Conservation (phyloP, 2,888 invertebrate species). For the Tridacna crocea region DNA sequence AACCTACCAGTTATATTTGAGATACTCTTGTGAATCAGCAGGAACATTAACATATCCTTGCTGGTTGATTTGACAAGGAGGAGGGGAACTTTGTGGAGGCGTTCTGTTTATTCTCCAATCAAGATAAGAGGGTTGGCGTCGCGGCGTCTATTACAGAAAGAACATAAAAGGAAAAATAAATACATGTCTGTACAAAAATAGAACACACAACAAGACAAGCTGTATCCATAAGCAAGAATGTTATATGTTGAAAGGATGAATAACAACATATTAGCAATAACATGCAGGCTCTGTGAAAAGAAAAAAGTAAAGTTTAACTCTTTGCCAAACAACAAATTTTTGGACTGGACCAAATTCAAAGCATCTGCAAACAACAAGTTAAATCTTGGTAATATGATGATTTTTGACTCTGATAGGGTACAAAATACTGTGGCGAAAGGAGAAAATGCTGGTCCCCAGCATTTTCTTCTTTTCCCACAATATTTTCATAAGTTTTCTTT, state of each 20-base stretch:
- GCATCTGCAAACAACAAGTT: too few species aligned
- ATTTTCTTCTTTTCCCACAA: too few species aligned
- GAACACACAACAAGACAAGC: background rate
- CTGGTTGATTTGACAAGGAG: slow-evolving; percentile 40
- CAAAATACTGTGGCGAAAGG: too few species aligned
- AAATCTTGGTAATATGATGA: too few species aligned
- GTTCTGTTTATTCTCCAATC: slow-evolving; percentile 49
- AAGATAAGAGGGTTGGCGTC: slow-evolving; percentile 45
- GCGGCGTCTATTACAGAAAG: slow-evolving; percentile 15
- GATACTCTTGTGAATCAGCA: slow-evolving; percentile 39
- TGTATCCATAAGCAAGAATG: background rate
- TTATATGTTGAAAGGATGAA: background rate
- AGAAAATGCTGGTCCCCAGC: too few species aligned
- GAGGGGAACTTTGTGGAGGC: slow-evolving; percentile 36
- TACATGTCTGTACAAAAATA: slow-evolving; percentile 2
- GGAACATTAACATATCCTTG: slow-evolving; percentile 65
- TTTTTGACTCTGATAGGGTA: too few species aligned
- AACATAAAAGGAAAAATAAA: slow-evolving; percentile 13
- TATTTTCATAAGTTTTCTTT: too few species aligned
- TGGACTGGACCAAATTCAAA: too few species aligned
- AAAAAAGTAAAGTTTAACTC: background rate
- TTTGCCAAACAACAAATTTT: too few species aligned
- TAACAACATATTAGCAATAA: background rate
- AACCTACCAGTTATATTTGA: slow-evolving; percentile 60
- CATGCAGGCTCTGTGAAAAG: background rate